These are phyloP conservation scores for Poecilia picta DNA, from an alignment of 2,797 vertebrate genomes.

Conservation along the genomic window DNA sequence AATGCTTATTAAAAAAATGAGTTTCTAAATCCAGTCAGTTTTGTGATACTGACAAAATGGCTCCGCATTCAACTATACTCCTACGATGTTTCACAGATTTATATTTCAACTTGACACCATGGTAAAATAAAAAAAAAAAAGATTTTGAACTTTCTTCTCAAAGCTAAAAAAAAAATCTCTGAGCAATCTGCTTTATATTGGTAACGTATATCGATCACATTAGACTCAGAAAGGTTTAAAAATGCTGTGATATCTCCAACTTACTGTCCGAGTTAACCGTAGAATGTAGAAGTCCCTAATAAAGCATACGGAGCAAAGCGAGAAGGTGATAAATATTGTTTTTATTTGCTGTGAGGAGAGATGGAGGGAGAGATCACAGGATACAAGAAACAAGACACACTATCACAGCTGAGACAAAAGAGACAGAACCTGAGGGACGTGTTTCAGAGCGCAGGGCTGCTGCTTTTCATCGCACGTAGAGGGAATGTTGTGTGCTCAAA, in stretches of 20 bases:
- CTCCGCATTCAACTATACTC: neutral
- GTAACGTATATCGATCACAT: slow-evolving; percentile 47
- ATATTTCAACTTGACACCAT: slow-evolving; percentile 2
- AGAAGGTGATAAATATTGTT: slow-evolving; percentile 63
- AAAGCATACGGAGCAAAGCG: slow-evolving; percentile 47
- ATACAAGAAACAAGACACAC: slow-evolving; percentile 62
- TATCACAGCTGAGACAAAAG: slow-evolving; percentile 60
- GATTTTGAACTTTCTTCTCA: slow-evolving; percentile 15
- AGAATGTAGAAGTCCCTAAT: slow-evolving; percentile 55
- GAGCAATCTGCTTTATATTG: slow-evolving; percentile 26
- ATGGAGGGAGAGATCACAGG: slow-evolving; percentile 68
- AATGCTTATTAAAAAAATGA: neutral
- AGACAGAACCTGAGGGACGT: slow-evolving; percentile 66
- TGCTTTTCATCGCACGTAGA: slow-evolving; percentile 39
- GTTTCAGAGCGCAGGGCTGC: slow-evolving; percentile 38
- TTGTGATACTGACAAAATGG: neutral
- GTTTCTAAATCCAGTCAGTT: neutral
- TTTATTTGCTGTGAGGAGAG: slow-evolving; percentile 52
- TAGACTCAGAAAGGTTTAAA: slow-evolving; percentile 42
- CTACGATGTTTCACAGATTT: neutral
- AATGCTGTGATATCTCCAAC: slow-evolving; percentile 35
- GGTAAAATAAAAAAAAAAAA: neutral
- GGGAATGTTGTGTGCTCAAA: slow-evolving; percentile 10
- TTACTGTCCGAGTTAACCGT: slow-evolving; percentile 50
- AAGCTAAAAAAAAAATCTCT: neutral